phyloP scores from a whole-genome alignment of 2,797 vertebrate genomes.

The Tarsius wallacei region DNA sequence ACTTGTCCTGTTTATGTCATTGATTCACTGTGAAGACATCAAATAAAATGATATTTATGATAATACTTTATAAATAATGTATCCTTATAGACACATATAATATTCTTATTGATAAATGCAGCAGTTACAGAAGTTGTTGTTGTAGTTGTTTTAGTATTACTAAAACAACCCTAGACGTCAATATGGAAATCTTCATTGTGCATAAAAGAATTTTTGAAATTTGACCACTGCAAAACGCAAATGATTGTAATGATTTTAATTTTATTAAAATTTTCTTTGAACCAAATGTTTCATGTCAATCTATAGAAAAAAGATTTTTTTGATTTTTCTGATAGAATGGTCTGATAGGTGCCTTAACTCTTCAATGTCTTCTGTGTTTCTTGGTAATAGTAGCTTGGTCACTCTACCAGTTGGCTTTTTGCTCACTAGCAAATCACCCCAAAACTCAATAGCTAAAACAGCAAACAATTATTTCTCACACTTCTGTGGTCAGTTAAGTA shows the following conservation, averaged over 20 bases:
- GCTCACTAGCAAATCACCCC: background rate
- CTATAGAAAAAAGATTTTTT: background rate
- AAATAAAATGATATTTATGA: no score
- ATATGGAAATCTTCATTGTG: background rate
- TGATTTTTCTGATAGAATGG: background rate
- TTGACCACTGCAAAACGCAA: background rate
- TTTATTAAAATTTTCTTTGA: background rate
- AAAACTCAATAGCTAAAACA: background rate
- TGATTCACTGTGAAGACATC: background rate
- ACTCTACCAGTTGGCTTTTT: background rate
- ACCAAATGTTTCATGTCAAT: background rate
- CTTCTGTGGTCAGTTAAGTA: fast-evolving
- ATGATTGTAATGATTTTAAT: background rate
- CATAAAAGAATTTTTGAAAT: background rate
- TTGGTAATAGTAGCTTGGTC: background rate
- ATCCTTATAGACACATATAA: background rate
- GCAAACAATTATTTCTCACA: background rate
- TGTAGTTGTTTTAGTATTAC: background rate
- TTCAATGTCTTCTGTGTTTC: background rate
- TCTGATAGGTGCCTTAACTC: no score
- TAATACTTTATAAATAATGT: background rate
- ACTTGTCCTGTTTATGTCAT: background rate
- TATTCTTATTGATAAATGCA: background rate
- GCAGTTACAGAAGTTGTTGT: background rate
- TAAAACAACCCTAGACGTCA: background rate